Evolutionary conservation across 2,888 invertebrate species (phyloP), one percentile per base, ranked within the genome.

Genomic region (Philonicus albiceps): DNA sequence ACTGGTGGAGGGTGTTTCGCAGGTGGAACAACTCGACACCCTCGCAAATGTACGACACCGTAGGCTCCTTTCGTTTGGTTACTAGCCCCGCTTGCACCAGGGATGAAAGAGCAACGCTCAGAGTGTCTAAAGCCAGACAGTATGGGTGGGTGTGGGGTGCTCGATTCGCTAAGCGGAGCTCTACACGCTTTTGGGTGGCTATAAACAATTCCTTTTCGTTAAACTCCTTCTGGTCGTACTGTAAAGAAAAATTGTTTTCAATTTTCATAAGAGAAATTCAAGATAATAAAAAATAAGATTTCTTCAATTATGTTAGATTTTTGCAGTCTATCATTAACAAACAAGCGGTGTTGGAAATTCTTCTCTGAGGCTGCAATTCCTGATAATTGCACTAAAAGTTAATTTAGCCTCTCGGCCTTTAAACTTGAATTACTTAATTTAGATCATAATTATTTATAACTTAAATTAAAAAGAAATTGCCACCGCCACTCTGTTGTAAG

Each of bases 121-220:
- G 92, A 85, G 94, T 93, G 88, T 97, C 96, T 88, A 97, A 93
- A 64, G 96, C 95, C 87, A 97, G 93, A 89, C 95, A 94, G 92
- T 96, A 96, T 0, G 96, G 96, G 92, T 96, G 96, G 13, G 93
- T 93, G 85, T 90, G 90, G 86, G 91, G 90, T 16, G 90, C 89
- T 85, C 90, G 90, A 49, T 91, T 89, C 30, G 90, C 90, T 3
- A 95, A 90, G 53, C 93, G 89, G 27, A 90, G 90, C 91, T 96
- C 96, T 34, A 94, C 93, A 22, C 93, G 91, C 90, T 93, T 93
- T 90, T 96, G 96, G 1, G 94, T 93, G 83, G 92, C 91, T 87
- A 93, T 93, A 86, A 95, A 89, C 13, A 94, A 92, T 34, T 92
- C 91, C 89, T 94, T 94, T 89, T 94, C 94, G 5, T 93, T 92